Conservation (phyloP, 2,888 invertebrate genomes). For the Callinectes sapidus region DNA sequence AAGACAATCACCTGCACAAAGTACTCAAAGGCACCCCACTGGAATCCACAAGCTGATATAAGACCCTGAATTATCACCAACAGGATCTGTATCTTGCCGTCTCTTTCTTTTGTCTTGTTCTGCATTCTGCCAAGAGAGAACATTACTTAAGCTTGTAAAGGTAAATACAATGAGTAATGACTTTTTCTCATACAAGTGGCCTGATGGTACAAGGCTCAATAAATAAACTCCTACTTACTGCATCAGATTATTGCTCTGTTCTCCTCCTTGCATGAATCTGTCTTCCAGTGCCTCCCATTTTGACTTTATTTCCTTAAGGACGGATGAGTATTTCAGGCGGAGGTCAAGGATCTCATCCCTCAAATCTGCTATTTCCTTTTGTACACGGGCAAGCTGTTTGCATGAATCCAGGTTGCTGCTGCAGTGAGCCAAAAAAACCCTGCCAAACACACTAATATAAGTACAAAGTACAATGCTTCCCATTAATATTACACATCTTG, state of each 20-base stretch:
- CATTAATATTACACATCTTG: background rate
- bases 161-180: background rate
- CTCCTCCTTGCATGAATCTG: background rate
- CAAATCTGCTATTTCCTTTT: background rate
- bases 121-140: background rate
- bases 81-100: background rate
- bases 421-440: background rate
- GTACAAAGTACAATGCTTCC: background rate
- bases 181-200: background rate
- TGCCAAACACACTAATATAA: background rate
- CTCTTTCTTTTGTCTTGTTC: background rate
- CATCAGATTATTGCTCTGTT: background rate
- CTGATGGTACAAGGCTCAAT: background rate
- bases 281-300: constrained; percentile 2
- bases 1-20: background rate
- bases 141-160: background rate
- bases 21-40: background rate
- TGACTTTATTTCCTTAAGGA: background rate
- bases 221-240: background rate
- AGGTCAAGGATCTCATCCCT: background rate
- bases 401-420: background rate
- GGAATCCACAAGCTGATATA: background rate
- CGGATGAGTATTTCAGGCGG: background rate
- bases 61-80: background rate
- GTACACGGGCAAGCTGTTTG: background rate